phyloP scores from a whole-genome alignment of 2,797 vertebrate genomes.

The Lithobates pipiens region DNA sequence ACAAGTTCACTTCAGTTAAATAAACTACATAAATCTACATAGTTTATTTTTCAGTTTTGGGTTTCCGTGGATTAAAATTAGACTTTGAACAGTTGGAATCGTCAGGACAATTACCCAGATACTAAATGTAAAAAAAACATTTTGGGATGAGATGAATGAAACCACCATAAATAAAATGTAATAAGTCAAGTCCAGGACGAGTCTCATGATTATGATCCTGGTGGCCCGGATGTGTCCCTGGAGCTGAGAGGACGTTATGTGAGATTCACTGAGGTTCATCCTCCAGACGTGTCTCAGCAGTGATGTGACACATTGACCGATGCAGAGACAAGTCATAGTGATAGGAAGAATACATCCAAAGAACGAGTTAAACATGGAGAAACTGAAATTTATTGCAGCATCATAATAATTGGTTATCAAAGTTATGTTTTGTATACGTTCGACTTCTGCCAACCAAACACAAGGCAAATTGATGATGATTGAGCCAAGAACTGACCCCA shows the following conservation, averaged over 20 bases:
- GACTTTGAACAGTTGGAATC: neutral
- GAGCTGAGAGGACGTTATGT: too few relatives aligned
- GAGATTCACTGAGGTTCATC: too few relatives aligned
- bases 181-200: neutral
- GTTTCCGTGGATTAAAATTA: neutral
- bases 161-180: neutral
- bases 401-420: too few relatives aligned
- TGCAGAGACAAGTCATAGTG: too few relatives aligned
- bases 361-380: neutral
- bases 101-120: neutral
- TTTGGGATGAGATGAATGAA: neutral
- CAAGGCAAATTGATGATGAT: neutral
- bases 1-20: too few relatives aligned
- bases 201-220: neutral
- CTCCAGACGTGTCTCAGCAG: too few relatives aligned
- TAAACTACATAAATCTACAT: neutral
- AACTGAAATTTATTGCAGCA: too few relatives aligned
- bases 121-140: rapidly evolving
- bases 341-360: neutral
- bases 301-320: too few relatives aligned
- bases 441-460: neutral
- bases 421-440: neutral
- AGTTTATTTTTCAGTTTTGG: neutral
- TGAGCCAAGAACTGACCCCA: neutral
- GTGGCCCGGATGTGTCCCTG: neutral